Percentiles rank a stretch among this genome's conserved stretches.
Conservation (phyloP, 1,140 invertebrate species). For the Maconellicoccus hirsutus region DNA sequence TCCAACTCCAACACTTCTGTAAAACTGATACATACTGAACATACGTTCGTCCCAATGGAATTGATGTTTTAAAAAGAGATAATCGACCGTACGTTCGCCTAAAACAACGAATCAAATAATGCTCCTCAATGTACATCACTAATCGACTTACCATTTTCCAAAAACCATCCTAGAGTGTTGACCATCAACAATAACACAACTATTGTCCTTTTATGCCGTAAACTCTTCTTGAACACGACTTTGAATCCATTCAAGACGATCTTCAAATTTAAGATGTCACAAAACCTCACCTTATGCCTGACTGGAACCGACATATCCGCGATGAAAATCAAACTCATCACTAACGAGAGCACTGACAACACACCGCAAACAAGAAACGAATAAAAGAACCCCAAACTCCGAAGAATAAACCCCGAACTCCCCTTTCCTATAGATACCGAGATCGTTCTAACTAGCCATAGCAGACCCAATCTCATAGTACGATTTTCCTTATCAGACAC, state of each 20-base stretch:
- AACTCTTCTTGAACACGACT: not conserved
- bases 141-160: too few relatives aligned
- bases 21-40: conserved; percentile 28
- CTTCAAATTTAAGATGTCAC: not conserved
- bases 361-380: not conserved
- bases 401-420: not conserved
- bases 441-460: not conserved
- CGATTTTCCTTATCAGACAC: not conserved
- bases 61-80: conserved; percentile 29
- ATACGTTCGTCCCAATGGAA: conserved; percentile 29
- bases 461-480: not conserved
- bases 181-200: not conserved
- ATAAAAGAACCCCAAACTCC: not conserved
- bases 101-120: not conserved
- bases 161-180: too few relatives aligned
- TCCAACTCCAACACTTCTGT: conserved; percentile 27
- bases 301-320: not conserved
- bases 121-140: too few relatives aligned
- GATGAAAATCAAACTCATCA: not conserved
- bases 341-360: not conserved
- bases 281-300: not conserved
- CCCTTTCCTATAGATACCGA: not conserved
- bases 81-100: conserved; percentile 29
- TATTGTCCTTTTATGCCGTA: not conserved
- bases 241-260: not conserved